These are phyloP conservation scores for Pongo pygmaeus DNA, from an alignment of 2,113 vertebrate species.

Conservation along the genomic window DNA sequence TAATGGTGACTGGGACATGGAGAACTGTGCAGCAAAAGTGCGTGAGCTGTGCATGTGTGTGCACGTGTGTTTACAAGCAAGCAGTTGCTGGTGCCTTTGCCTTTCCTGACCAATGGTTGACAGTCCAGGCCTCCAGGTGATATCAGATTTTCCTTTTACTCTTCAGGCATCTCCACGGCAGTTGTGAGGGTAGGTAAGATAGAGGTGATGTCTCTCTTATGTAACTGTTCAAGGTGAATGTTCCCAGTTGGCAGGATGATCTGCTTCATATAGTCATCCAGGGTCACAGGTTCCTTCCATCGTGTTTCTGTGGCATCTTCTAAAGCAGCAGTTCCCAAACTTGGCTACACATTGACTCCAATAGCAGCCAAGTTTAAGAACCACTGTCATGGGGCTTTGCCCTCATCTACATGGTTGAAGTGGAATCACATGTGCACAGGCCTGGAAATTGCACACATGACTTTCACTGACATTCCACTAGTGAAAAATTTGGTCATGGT, in stretches of 20 bases:
- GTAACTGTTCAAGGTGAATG: background rate
- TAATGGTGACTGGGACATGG: background rate
- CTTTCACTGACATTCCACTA: background rate
- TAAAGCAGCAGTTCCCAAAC: background rate
- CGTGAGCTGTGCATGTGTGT: background rate
- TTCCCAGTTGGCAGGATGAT: background rate
- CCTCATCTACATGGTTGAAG: background rate
- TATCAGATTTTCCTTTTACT: background rate
- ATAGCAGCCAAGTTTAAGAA: background rate
- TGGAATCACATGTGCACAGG: background rate
- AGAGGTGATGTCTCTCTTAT: background rate
- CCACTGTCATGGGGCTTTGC: background rate
- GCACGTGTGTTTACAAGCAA: background rate
- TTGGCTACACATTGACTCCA: background rate
- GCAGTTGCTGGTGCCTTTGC: background rate
- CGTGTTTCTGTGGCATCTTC: background rate
- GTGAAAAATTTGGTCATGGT: background rate
- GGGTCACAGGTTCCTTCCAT: background rate
- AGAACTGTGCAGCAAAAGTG: background rate
- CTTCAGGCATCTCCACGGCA: background rate
- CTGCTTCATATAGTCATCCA: background rate
- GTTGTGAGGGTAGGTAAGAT: background rate
- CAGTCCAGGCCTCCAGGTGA: background rate
- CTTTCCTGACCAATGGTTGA: background rate
- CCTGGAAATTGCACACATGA: background rate